Conservation (phyloP, 2,888 invertebrate species). For the Megalurothrips usitatus region DNA sequence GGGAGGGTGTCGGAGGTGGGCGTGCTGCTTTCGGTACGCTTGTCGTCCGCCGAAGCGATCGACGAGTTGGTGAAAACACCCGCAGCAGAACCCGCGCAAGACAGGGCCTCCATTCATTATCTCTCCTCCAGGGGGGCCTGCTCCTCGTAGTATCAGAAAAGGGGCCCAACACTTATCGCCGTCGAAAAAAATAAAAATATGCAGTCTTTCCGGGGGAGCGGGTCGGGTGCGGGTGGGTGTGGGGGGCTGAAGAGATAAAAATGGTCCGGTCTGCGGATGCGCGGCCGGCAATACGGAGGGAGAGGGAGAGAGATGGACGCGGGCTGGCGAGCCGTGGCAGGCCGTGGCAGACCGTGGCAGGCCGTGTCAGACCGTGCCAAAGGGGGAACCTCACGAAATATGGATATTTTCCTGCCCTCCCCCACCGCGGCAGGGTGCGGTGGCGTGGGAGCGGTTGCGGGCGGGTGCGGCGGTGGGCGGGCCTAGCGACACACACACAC, state of each 20-base stretch:
- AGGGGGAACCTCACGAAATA: neutral
- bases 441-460: neutral
- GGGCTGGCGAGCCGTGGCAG: neutral
- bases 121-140: too few relatives aligned
- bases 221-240: too few relatives aligned
- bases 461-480: neutral
- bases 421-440: neutral
- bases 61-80: neutral
- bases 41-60: neutral
- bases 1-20: neutral
- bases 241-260: too few relatives aligned
- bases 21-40: neutral
- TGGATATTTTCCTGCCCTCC: neutral
- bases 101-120: too few relatives aligned
- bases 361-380: neutral
- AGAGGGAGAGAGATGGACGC: neutral
- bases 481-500: neutral
- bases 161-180: too few relatives aligned
- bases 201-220: neutral
- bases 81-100: too few relatives aligned
- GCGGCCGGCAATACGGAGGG: neutral
- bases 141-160: too few relatives aligned
- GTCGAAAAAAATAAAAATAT: neutral
- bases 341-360: neutral
- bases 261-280: too few relatives aligned